These are phyloP conservation scores for Spongia lamella DNA, from an alignment of 37 sponge, comb jelly and placozoan genomes.

Conservation along the genomic window DNA sequence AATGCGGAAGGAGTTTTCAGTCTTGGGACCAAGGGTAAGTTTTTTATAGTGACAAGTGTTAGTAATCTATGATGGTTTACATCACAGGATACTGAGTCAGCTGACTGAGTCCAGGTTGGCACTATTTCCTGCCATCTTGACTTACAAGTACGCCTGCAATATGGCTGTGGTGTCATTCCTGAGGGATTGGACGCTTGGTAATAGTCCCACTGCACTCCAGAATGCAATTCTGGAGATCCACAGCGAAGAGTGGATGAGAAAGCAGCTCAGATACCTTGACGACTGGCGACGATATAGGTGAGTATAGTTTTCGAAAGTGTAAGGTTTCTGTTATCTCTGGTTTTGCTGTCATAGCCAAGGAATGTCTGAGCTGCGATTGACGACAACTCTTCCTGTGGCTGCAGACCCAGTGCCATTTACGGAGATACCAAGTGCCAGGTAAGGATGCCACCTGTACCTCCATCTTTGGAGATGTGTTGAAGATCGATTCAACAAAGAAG, in stretches of 20 bases:
- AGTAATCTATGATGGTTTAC: too few species aligned
- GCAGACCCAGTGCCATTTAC: too few species aligned
- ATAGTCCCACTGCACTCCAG: too few species aligned
- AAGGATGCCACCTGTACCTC: constrained; percentile 28
- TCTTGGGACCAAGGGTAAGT: constrained; percentile 45
- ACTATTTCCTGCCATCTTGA: constrained; percentile 30
- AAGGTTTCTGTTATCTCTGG: too few species aligned
- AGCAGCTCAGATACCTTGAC: too few species aligned
- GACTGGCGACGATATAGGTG: too few species aligned
- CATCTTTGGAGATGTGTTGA: constrained; percentile 26
- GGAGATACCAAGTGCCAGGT: constrained; percentile 25
- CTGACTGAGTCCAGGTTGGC: not conserved
- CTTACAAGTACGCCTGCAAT: constrained; percentile 32
- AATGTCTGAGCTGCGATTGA: constrained; percentile 17
- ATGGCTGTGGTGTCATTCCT: not conserved
- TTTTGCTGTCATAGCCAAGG: too few species aligned
- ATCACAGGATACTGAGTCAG: constrained; percentile 27
- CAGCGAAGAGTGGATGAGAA: not conserved
- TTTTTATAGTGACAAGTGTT: too few species aligned
- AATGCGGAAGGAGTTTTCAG: constrained; percentile 2
- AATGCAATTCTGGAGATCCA: not conserved
- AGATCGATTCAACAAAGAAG: constrained; percentile 63
- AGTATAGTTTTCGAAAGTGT: too few species aligned
- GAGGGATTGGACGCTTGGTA: too few species aligned
- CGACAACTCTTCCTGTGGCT: too few species aligned